These are phyloP conservation scores for Pseudoips prasinana DNA, from an alignment of 2,888 invertebrate species.

Conservation along the genomic window DNA sequence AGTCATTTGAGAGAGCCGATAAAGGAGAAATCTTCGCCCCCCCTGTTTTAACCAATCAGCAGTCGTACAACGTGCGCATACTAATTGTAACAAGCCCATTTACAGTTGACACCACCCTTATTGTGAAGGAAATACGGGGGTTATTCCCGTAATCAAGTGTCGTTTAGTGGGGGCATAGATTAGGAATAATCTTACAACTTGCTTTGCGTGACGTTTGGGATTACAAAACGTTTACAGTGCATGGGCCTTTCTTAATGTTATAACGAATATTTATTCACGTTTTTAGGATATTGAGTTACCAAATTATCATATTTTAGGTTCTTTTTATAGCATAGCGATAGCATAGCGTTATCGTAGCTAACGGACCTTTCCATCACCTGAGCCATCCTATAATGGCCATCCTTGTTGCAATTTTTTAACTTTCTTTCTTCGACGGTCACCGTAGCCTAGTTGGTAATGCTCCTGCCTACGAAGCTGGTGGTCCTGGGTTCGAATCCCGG, in stretches of 20 bases:
- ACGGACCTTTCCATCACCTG: no score
- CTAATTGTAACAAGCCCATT: constrained; percentile 43
- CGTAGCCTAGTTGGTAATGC: no score
- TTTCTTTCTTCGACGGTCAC: no score
- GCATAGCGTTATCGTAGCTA: no score
- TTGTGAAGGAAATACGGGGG: constrained; percentile 9
- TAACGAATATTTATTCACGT: no score
- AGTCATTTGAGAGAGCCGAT: constrained; percentile 62
- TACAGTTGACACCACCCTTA: constrained; percentile 18
- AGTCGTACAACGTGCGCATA: constrained; percentile 56
- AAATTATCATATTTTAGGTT: no score
- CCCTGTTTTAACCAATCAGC: constrained; percentile 67
- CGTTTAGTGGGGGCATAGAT: constrained; percentile 14
- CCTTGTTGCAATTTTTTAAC: no score
- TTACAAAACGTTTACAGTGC: constrained; percentile 21
- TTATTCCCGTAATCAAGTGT: constrained; percentile 10
- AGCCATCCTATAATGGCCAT: no score
- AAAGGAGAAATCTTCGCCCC: constrained; percentile 57
- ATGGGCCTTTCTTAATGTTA: not conserved
- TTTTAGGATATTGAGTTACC: no score
- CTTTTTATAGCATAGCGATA: no score
- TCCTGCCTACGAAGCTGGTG: no score
- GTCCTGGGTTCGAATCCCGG: no score
- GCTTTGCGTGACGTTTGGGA: constrained; percentile 22
- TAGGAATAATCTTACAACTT: constrained; percentile 24